These are phyloP conservation scores for Hyperoplus lanceolatus DNA, from an alignment of 2,797 vertebrate genomes.

Conservation along the genomic window DNA sequence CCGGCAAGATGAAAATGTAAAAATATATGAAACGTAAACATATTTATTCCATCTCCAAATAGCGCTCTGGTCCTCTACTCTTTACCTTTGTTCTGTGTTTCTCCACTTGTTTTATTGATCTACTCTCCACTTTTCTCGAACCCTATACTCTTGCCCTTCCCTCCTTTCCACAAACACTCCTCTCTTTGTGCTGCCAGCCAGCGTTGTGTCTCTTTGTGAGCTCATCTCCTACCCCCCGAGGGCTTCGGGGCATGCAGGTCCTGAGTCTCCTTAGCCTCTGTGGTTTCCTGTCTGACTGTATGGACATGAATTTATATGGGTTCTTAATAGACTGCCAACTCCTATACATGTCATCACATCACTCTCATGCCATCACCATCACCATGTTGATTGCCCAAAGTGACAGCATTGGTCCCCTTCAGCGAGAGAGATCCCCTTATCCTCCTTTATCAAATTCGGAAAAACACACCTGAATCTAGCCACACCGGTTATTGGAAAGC, in stretches of 20 bases:
- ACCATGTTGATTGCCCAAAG: conserved; percentile 38
- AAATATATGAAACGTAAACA: conserved; percentile 39
- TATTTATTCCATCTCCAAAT: conserved; percentile 13
- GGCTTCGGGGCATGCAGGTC: conserved; percentile 58
- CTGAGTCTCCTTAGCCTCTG: conserved; percentile 56
- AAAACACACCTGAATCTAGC: conserved; percentile 42
- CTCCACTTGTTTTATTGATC: conserved; percentile 30
- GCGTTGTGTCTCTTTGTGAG: conserved; percentile 62
- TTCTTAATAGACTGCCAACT: conserved; percentile 67
- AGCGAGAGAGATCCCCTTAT: too few relatives aligned
- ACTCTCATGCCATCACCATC: conserved; percentile 27
- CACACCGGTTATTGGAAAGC: conserved; percentile 35
- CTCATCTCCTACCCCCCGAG: conserved; percentile 45
- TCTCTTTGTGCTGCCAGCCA: conserved; percentile 65
- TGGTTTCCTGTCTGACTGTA: conserved; percentile 55
- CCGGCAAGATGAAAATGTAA: conserved; percentile 41
- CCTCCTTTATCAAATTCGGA: conserved; percentile 21
- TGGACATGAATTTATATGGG: conserved; percentile 61
- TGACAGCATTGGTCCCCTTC: conserved; percentile 31
- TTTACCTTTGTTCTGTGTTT: background rate
- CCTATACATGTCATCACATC: conserved; percentile 48
- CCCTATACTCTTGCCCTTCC: conserved; percentile 23
- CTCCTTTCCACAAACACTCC: conserved; percentile 41
- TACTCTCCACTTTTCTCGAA: conserved; percentile 28
- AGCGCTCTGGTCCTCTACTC: background rate